Evolutionary conservation across 2,797 vertebrate species (phyloP).

Genomic region (Pangasius djambal): DNA sequence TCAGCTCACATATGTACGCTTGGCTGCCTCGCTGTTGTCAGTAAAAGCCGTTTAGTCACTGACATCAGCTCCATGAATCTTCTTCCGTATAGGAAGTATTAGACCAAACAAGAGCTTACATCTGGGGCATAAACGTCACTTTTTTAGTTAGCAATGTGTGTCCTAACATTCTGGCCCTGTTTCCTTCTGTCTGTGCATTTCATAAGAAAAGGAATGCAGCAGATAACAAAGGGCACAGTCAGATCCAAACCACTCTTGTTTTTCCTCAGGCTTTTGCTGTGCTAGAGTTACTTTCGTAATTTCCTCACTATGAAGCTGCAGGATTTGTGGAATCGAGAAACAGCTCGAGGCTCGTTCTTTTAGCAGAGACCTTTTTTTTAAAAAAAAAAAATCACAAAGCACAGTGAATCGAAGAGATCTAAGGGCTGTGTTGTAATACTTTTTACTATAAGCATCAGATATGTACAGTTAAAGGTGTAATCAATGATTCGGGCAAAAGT

Average conservation of each 20-base stretch:
- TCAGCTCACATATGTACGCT: not conserved
- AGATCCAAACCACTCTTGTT: not conserved
- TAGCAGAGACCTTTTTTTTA: too few relatives aligned
- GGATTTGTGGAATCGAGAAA: not conserved
- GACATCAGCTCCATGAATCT: constrained; percentile 11
- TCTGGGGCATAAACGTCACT: not conserved
- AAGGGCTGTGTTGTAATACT: not conserved
- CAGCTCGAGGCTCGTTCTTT: not conserved
- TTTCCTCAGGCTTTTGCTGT: not conserved
- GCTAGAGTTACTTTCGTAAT: not conserved
- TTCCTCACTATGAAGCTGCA: not conserved
- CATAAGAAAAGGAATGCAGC: constrained; percentile 17
- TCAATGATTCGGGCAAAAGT: not conserved
- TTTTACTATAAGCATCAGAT: not conserved
- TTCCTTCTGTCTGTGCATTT: constrained; percentile 31
- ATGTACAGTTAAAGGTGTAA: not conserved
- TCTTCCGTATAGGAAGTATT: constrained; percentile 1
- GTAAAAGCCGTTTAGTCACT: not conserved
- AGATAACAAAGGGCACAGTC: constrained; percentile 9
- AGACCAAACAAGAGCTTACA: not conserved
- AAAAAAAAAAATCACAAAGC: not conserved
- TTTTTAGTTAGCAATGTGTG: constrained; percentile 9
- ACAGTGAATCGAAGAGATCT: not conserved
- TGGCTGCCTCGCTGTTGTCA: not conserved
- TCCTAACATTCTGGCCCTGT: constrained; percentile 11